A percentile compares a stretch with the other conserved stretches of the same genome.
Conservation (phyloP, 2,888 invertebrate species). For the Dryobota labecula region DNA sequence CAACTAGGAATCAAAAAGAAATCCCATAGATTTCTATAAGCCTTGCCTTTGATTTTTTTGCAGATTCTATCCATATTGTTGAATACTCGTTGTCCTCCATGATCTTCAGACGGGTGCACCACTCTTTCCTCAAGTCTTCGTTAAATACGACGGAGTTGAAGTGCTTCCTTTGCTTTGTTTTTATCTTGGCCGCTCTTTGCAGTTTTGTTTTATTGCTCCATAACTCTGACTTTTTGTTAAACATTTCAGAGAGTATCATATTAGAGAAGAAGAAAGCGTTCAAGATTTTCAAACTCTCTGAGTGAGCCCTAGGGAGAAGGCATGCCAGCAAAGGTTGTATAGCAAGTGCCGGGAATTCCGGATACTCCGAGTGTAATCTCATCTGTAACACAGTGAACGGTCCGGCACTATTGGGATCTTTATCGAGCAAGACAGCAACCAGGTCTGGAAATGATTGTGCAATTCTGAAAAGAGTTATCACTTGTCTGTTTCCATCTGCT, state of each 20-base stretch:
- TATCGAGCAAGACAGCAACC: background rate
- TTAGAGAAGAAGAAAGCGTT: conserved; percentile 9
- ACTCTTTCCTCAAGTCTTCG: background rate
- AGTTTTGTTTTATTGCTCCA: background rate
- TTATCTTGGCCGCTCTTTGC: background rate
- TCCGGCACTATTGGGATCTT: background rate
- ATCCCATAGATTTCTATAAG: conserved; percentile 5
- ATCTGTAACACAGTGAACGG: conserved; percentile 1
- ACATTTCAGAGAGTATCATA: conserved; percentile 7
- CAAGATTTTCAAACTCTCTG: background rate
- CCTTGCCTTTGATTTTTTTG: conserved; percentile 4
- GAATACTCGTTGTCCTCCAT: conserved; percentile 20
- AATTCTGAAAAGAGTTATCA: conserved; percentile 23
- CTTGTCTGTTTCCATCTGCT: background rate
- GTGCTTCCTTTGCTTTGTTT: background rate
- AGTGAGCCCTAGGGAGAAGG: background rate
- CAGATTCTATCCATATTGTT: conserved; percentile 10
- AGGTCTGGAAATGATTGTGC: conserved; percentile 6
- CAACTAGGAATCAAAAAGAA: background rate
- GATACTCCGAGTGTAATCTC: conserved; percentile 4
- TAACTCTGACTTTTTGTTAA: background rate
- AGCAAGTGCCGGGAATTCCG: conserved; percentile 5
- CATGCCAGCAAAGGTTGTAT: conserved; percentile 14
- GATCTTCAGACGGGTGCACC: conserved; percentile 2
- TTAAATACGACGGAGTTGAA: background rate